These are phyloP conservation scores for Cyphomyrus discorhynchus DNA, from an alignment of 2,113 vertebrate species.

Conservation along the genomic window DNA sequence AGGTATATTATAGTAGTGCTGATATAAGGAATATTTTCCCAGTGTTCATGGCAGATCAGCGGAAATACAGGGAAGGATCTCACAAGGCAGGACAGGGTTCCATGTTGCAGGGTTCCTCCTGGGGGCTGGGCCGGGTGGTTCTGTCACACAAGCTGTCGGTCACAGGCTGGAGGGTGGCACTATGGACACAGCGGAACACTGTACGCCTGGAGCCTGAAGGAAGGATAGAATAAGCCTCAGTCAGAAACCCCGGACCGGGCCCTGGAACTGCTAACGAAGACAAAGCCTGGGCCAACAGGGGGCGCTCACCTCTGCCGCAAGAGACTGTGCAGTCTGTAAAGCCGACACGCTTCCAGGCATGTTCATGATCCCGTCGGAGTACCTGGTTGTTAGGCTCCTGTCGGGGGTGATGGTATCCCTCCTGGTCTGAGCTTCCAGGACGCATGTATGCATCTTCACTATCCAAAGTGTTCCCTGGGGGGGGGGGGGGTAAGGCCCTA, in stretches of 20 bases:
- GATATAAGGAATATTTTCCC: background rate
- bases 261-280: slow-evolving; percentile 3
- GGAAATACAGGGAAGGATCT: slow-evolving; percentile 39
- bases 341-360: slow-evolving; percentile 85
- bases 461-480: slow-evolving; percentile 60
- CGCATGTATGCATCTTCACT: slow-evolving; percentile 53
- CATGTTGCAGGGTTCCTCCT: slow-evolving; percentile 85
- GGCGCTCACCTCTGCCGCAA: slow-evolving; percentile 80
- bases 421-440: slow-evolving; percentile 31
- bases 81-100: slow-evolving; percentile 94
- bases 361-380: slow-evolving; percentile 61
- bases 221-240: background rate
- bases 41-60: background rate
- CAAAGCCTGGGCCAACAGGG: background rate
- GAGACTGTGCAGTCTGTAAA: slow-evolving; percentile 77
- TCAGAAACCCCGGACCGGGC: background rate
- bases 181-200: slow-evolving; percentile 78
- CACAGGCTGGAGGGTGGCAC: slow-evolving; percentile 69
- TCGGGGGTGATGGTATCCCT: slow-evolving; percentile 44
- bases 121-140: slow-evolving; percentile 67
- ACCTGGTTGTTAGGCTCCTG: slow-evolving; percentile 66
- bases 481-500: slow-evolving; percentile 59
- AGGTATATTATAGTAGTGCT: background rate
- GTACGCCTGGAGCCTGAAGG: slow-evolving; percentile 74
- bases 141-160: slow-evolving; percentile 76